Evolutionary conservation across 2,888 invertebrate species (phyloP), one percentile per base, ranked within the genome.

Genomic region (Thymelicus acteon): DNA sequence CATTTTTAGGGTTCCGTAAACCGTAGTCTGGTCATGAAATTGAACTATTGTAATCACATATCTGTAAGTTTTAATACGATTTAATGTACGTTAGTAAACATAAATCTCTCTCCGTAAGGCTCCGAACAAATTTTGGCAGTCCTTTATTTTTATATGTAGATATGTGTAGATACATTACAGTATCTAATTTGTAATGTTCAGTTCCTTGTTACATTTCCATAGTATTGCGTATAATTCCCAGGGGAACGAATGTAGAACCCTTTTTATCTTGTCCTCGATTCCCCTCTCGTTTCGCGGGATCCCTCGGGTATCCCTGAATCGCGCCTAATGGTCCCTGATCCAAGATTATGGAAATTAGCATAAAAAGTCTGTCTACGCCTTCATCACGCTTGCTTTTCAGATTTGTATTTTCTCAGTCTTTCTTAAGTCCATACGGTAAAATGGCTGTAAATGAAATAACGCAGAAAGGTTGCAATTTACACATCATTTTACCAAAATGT

Each of bases 251-350:
- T 57, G 44, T 58, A 58, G 24, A 67, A 67, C 67, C 67, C 67
- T 67, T 67, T 60, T 67, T 67, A 67, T 67, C 49, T 60, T 39
- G 67, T 67, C 67, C 49, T 67, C 67, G 44, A 57, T 67, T 60
- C 40, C 52, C 64, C 52, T 64, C 31, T 49, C 66, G 37, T 15
- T 57, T 47, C 54, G n/a, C 31, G 15, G 44, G 13, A 6, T 44
- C 60, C 49, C n/a, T n/a, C 60, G 60, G 67, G 0, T 8, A 60
- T 60, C 15, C 19, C 44, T 67, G 67, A 47, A 60, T 60, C 39
- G 48, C 44, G 49, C 49, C 58, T 67, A 58, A 67, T 67, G 66
- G 58, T 60, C 66, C 66, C 66, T 31, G 66, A 60, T 67, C 58
- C 37, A 48, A 58, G 60, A 67, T 67, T 67, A 67, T 67, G 60